Evolutionary conservation across 2,888 invertebrate species (phyloP).

Genomic region (Aphidoletes aphidimyza): DNA sequence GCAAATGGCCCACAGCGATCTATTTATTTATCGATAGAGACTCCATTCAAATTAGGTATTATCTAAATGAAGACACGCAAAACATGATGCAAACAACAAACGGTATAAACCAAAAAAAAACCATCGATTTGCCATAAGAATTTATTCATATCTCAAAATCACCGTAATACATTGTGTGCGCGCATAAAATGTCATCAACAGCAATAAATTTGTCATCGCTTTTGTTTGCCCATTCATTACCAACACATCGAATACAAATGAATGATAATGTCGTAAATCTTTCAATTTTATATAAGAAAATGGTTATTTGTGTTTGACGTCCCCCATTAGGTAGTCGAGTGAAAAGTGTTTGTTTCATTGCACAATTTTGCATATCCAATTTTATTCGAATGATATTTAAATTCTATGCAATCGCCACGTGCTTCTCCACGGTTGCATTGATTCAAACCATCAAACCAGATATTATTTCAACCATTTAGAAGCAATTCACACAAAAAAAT

Average conservation of each 20-base stretch:
- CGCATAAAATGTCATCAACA: not conserved
- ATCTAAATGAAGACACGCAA: not conserved
- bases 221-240: not conserved
- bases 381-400: too few species aligned
- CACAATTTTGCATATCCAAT: too few species aligned
- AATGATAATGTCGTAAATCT: not conserved
- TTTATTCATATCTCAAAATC: not conserved
- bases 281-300: too few species aligned
- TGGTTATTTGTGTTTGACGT: too few species aligned
- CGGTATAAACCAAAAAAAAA: not conserved
- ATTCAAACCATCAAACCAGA: not conserved
- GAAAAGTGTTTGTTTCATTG: not conserved
- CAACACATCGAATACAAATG: not conserved
- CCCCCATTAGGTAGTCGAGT: not conserved
- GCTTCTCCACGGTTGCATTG: too few species aligned
- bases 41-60: not conserved
- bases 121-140: not conserved
- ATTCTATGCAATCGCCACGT: too few species aligned
- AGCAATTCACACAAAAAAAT: not conserved
- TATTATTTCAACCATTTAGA: conserved; percentile 21
- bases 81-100: not conserved
- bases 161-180: too few species aligned
- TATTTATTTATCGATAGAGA: not conserved
- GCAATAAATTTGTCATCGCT: not conserved
- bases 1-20: too few species aligned